phyloP scores from a whole-genome alignment of 2,888 invertebrate species.

The Mylabris sibirica region DNA sequence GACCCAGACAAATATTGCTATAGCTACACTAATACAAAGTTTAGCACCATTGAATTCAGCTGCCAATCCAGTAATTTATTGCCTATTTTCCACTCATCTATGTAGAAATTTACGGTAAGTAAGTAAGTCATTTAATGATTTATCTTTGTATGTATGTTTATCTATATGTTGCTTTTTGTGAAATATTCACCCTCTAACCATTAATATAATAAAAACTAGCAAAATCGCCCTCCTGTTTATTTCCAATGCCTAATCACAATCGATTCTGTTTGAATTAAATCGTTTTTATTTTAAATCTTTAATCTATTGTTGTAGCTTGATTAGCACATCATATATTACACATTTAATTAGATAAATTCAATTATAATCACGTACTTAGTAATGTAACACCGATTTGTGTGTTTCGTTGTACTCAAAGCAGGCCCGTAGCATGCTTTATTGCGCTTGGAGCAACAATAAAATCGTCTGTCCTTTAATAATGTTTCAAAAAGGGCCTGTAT shows the following conservation, averaged over 20 bases:
- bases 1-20: conserved; percentile 82
- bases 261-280: neutral
- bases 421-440: no score
- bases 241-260: neutral
- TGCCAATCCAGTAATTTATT: conserved; percentile 94
- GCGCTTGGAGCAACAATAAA: no score
- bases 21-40: conserved; percentile 93
- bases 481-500: no score
- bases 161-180: neutral
- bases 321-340: no score
- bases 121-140: conserved; percentile 61
- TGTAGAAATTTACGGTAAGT: conserved; percentile 84
- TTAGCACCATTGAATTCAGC: conserved; percentile 93
- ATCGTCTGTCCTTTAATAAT: no score
- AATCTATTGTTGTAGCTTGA: neutral
- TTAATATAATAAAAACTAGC: neutral
- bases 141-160: no score
- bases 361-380: neutral
- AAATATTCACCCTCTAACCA: neutral
- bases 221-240: neutral
- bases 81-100: conserved; percentile 90
- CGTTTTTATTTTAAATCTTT: neutral
- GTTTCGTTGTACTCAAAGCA: no score
- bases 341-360: neutral
- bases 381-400: no score